phyloP scores from a whole-genome alignment of 2,113 vertebrate genomes.

The Chaetodon auriga region DNA sequence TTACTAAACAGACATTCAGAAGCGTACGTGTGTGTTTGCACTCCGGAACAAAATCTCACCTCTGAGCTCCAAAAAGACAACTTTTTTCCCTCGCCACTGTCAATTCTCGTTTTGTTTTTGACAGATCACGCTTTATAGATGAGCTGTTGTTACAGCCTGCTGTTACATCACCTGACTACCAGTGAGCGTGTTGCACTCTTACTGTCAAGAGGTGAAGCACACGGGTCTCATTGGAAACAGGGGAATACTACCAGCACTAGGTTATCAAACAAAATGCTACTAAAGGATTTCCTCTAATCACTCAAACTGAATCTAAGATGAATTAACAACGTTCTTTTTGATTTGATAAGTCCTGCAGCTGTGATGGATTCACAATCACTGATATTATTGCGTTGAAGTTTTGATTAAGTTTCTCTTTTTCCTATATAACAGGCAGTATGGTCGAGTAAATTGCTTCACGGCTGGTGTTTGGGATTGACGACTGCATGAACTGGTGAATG shows the following conservation, averaged over 20 bases:
- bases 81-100: slow-evolving; percentile 10
- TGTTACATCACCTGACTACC: slow-evolving; percentile 33
- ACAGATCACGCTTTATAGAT: slow-evolving; percentile 27
- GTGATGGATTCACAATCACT: background rate
- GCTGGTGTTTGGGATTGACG: too few species aligned
- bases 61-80: background rate
- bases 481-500: too few species aligned
- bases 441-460: background rate
- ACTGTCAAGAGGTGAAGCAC: background rate
- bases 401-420: background rate
- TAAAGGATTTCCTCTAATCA: background rate
- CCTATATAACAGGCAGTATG: background rate
- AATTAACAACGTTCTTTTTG: background rate
- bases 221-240: background rate
- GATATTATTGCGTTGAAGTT: background rate
- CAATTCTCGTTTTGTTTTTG: slow-evolving; percentile 25
- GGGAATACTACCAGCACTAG: background rate
- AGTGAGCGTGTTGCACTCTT: background rate
- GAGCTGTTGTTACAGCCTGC: slow-evolving; percentile 12
- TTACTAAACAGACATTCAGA: slow-evolving; percentile 13
- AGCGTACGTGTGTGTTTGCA: slow-evolving; percentile 6
- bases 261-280: background rate
- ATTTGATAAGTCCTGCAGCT: background rate
- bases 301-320: background rate
- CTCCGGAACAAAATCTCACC: background rate